phyloP scores from a whole-genome alignment of 1,140 invertebrate species.

The Meloidogyne hapla region DNA sequence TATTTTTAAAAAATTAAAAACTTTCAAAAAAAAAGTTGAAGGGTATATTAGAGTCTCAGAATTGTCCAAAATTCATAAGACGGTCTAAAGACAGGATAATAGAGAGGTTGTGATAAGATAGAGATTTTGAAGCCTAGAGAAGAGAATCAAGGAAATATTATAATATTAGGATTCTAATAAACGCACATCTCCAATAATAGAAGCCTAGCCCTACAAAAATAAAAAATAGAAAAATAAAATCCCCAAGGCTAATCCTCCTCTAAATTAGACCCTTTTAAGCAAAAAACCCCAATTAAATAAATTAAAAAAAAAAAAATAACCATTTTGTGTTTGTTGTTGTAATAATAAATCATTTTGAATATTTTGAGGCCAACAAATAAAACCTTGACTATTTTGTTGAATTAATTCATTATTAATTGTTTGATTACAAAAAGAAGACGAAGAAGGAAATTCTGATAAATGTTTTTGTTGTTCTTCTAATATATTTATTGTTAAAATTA shows the following conservation, averaged over 20 bases:
- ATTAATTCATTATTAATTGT: background rate
- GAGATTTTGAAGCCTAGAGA: too few species aligned
- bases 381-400: background rate
- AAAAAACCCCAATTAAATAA: too few species aligned
- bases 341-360: background rate
- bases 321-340: background rate
- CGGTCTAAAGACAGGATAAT: too few species aligned
- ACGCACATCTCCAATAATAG: background rate
- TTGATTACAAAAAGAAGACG: background rate
- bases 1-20: too few species aligned
- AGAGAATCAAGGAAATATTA: too few species aligned
- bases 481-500: conserved; percentile 50
- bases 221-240: background rate
- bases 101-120: too few species aligned
- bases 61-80: too few species aligned
- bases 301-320: background rate
- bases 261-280: too few species aligned
- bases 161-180: background rate
- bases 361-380: background rate
- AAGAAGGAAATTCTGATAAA: background rate
- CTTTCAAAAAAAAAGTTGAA: too few species aligned
- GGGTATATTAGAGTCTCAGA: too few species aligned
- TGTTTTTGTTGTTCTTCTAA: conserved; percentile 13
- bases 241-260: too few species aligned
- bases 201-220: too few species aligned